A percentile compares a stretch with the other conserved stretches of the same genome.
These are phyloP conservation scores for Dolomedes plantarius DNA, from an alignment of 2,888 invertebrate genomes.

Conservation along the genomic window DNA sequence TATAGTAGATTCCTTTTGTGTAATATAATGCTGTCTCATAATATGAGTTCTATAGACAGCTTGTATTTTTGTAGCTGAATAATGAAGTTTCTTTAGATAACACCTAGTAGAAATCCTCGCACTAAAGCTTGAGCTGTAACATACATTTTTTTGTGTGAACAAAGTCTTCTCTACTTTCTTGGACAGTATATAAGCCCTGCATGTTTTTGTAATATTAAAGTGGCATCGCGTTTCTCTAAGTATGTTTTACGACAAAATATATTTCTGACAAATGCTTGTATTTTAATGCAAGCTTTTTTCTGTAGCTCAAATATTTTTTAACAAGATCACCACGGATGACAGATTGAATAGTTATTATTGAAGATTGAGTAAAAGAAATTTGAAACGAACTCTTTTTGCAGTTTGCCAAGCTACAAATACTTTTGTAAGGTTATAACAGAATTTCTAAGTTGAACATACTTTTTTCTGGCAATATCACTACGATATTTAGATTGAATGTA, in stretches of 20 bases:
- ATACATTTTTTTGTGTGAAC: neutral
- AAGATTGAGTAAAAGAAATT: neutral
- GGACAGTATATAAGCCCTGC: neutral
- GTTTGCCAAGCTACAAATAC: neutral
- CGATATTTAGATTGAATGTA: constrained; percentile 22
- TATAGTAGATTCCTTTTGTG: neutral
- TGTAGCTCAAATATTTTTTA: too few species aligned
- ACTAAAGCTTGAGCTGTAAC: constrained; percentile 18
- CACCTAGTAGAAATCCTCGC: neutral
- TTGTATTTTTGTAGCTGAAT: constrained; percentile 18
- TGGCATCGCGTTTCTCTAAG: neutral
- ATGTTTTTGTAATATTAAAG: neutral
- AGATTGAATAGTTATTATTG: neutral
- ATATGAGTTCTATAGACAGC: neutral
- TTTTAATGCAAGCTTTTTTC: too few species aligned
- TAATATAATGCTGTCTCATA: constrained; percentile 3
- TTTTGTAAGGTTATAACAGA: constrained; percentile 18
- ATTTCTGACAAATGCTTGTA: neutral
- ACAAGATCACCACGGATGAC: too few species aligned
- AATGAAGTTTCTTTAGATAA: neutral
- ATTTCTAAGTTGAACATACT: neutral
- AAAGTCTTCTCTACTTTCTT: neutral
- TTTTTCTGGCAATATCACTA: constrained; percentile 4
- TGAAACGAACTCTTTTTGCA: neutral
- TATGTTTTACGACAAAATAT: neutral